Evolutionary conservation across 1,140 invertebrate species (phyloP), one percentile per base, ranked within the genome.

Genomic region (Wiebesia pumilae): DNA sequence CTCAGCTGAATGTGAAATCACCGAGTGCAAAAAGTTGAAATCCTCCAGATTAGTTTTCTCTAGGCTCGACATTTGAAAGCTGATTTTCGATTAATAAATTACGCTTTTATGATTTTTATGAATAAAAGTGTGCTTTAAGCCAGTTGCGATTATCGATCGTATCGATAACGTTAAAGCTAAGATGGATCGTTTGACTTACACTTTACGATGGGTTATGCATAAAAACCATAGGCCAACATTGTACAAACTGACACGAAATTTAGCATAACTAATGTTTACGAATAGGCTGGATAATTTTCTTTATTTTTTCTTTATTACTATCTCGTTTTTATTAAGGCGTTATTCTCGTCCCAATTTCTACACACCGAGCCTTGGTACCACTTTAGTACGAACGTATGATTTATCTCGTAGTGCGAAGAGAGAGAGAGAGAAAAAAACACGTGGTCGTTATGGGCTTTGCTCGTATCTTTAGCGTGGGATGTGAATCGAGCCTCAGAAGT

Each of bases 351-450:
- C 67, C n/a, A 54, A 83, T 71, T 73, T 83, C 67, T 35, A 71
- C 40, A 73, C n/a, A 12, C 9, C 40, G n/a, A 10, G 12, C 27
- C 1, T 24, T 24, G 40, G 65, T 24, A 38, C 19, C 43, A 73
- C 65, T 83, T 83, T 54, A 40, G 62, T 67, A 43, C 35, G 43
- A 47, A 71, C 43, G 47, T 30, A 51, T 83, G 67, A 83, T 83
- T 83, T 83, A 83, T 83, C 67, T 83, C 67, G 40, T 73, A 71
- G 47, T 73, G 67, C 43, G 65, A 83, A n/a, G n/a, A n/a, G n/a
- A 83, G 81, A 83, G 65, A 54, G 9, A 43, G 73, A 51, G 54
- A 35, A 75, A 73, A 35, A 75, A 58, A 38, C 47, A 75, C 30
- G 38, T 75, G 47, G 71, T 75, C 69, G 82, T 62, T 77, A 24